Base-by-base conservation (phyloP, 2,888 invertebrate species). In the Molorchus minor region DNA sequence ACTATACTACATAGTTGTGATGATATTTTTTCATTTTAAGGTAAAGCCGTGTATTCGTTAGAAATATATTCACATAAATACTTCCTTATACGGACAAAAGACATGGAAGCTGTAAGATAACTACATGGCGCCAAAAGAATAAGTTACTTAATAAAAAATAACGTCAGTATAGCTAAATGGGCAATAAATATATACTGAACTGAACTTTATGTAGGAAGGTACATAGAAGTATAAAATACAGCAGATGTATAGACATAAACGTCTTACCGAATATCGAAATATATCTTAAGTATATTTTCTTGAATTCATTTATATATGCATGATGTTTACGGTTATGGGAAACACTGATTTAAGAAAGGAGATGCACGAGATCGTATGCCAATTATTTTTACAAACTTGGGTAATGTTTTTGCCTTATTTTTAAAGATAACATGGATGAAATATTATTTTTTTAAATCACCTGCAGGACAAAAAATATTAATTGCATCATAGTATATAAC, bases 281-380 rank as follows among this genome's bases (percentile, higher is more conserved):
- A 29, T 45, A 45, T 45, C 33, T 45, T 45, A 45, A n/a, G 30
- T n/a, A n/a, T n/a, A 45, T 45, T 45, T 45, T 17, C 29, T 29
- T 19, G 30, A 17, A 33, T 10, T 33, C 4, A 29, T 29, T 16
- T 16, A 17, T n/a, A n/a, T 45, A 30, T 45, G 16, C 16, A 30
- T 21, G 16, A 15, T 17, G 33, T 45, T 45, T 45, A 45, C 33
- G 17, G 30, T 17, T 33, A 30, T 33, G 12, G 15, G 10, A 13
- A 25, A n/a, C 21, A 12, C n/a, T 44, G 44, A 44, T 44, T 44
- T 25, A 44, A 13, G 29, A 30, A 33, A 30, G 30, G 17, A 33
- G 20, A n/a, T 38, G 17, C 38, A 17, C 10, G 17, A 17, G 17
- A 38, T 17, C 10, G 38, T 38, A 10, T 44, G 29, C 21, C 44